phyloP scores from a whole-genome alignment of 2,797 vertebrate genomes.

The Epinephelus awoara region DNA sequence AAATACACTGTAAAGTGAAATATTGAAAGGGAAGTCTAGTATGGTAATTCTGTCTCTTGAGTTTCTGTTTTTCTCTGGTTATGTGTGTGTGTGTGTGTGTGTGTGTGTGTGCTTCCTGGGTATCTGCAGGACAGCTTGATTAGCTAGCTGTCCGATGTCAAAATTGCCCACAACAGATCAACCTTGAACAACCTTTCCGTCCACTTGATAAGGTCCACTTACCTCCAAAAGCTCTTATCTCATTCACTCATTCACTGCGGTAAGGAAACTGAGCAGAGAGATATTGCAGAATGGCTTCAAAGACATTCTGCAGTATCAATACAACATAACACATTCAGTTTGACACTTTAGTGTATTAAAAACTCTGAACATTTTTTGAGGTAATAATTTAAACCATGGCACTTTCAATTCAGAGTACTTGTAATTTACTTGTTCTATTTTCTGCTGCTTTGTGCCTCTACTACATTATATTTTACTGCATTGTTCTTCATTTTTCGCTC shows the following conservation, averaged over 20 bases:
- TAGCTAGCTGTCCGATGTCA: conserved; percentile 73
- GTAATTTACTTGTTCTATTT: no score
- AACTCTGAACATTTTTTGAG: not conserved
- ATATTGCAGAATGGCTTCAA: conserved; percentile 16
- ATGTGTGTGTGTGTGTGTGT: conserved; percentile 10
- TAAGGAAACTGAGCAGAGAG: conserved; percentile 36
- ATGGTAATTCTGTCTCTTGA: conserved; percentile 70
- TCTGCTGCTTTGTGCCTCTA: no score
- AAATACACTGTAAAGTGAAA: conserved; percentile 65
- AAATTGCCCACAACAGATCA: conserved; percentile 64
- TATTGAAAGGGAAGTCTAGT: conserved; percentile 62
- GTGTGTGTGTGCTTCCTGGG: conserved; percentile 22
- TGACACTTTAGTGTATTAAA: not conserved
- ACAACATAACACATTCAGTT: no score
- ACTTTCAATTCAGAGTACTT: no score
- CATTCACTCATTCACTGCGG: conserved; percentile 55
- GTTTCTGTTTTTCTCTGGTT: conserved; percentile 46
- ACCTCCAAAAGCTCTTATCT: conserved; percentile 66
- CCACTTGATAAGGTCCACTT: conserved; percentile 75
- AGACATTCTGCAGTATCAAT: no score
- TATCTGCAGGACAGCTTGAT: conserved; percentile 70
- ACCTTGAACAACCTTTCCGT: conserved; percentile 79
- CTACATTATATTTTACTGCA: no score
- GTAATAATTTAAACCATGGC: not conserved
- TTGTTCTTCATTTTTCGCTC: no score